These are phyloP conservation scores for Heliconius charithonia DNA, from an alignment of 2,888 invertebrate species.

Conservation along the genomic window DNA sequence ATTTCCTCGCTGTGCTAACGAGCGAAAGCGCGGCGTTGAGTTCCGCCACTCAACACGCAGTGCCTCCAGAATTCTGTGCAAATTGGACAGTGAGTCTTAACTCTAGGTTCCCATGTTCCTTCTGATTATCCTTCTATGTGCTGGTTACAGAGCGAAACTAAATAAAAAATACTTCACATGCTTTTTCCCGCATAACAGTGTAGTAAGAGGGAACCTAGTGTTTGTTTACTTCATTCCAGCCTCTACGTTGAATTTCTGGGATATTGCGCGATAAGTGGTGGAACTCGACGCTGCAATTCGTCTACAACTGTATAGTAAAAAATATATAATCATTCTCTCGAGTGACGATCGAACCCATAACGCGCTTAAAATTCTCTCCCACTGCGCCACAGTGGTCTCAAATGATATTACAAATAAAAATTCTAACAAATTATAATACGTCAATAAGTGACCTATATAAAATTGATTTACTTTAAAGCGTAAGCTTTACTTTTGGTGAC, in stretches of 20 bases:
- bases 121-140: not conserved
- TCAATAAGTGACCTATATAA: constrained; percentile 15
- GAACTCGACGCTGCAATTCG: too few relatives aligned
- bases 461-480: not conserved
- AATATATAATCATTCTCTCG: too few relatives aligned
- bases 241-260: too few relatives aligned
- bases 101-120: not conserved
- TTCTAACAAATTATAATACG: not conserved
- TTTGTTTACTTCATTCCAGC: too few relatives aligned
- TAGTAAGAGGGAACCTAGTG: too few relatives aligned
- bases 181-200: too few relatives aligned
- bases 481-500: not conserved
- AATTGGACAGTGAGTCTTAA: not conserved
- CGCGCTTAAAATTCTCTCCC: too few relatives aligned
- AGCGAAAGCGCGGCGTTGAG: not conserved
- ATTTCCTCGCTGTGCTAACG: not conserved
- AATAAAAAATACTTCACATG: not conserved
- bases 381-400: too few relatives aligned
- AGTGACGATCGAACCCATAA: too few relatives aligned
- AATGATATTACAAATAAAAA: not conserved
- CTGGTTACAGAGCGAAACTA: not conserved
- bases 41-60: not conserved
- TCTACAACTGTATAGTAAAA: too few relatives aligned
- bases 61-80: too few relatives aligned
- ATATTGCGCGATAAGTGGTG: too few relatives aligned